These are phyloP conservation scores for Caenorhabditis macrosperma DNA, from an alignment of 2,888 invertebrate genomes.

Conservation along the genomic window DNA sequence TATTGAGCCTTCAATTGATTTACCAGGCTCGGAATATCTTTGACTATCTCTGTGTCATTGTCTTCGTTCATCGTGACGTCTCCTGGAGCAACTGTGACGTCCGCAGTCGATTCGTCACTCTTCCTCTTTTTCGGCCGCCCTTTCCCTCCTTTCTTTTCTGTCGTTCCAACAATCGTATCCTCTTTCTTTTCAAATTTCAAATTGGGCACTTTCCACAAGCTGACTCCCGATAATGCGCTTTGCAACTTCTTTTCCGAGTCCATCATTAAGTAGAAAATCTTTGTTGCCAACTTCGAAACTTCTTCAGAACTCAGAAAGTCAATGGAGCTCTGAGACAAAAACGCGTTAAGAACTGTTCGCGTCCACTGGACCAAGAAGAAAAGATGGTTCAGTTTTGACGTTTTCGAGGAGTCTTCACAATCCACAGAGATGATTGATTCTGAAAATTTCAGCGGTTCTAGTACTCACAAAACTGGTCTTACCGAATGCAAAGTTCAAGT, in stretches of 20 bases:
- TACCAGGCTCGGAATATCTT: conserved; percentile 1
- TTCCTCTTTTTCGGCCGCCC: conserved; percentile 28
- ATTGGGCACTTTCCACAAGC: conserved; percentile 39
- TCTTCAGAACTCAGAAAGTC: conserved; percentile 28
- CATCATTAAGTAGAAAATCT: conserved; percentile 40
- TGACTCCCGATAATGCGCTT: background rate
- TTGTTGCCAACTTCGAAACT: background rate
- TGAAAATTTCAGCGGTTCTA: too few relatives aligned
- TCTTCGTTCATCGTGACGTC: conserved; percentile 7
- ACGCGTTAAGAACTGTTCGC: conserved; percentile 41
- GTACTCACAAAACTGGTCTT: too few relatives aligned
- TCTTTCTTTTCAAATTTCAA: conserved; percentile 34
- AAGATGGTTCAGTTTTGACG: background rate
- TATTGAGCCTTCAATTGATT: conserved; percentile 26
- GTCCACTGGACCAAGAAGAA: conserved; percentile 42
- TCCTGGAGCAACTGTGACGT: background rate
- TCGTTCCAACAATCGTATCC: background rate
- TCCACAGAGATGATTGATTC: conserved; percentile 7
- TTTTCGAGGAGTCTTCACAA: background rate
- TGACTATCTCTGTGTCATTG: background rate
- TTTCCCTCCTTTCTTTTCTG: background rate
- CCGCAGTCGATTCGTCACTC: conserved; percentile 21
- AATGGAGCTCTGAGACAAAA: conserved; percentile 27
- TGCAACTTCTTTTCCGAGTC: conserved; percentile 36
- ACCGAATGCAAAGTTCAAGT: conserved; percentile 42